A percentile compares a stretch with the other conserved stretches of the same genome.
These are phyloP conservation scores for Pipistrellus pygmaeus DNA, from an alignment of 2,797 vertebrate species.

Conservation along the genomic window DNA sequence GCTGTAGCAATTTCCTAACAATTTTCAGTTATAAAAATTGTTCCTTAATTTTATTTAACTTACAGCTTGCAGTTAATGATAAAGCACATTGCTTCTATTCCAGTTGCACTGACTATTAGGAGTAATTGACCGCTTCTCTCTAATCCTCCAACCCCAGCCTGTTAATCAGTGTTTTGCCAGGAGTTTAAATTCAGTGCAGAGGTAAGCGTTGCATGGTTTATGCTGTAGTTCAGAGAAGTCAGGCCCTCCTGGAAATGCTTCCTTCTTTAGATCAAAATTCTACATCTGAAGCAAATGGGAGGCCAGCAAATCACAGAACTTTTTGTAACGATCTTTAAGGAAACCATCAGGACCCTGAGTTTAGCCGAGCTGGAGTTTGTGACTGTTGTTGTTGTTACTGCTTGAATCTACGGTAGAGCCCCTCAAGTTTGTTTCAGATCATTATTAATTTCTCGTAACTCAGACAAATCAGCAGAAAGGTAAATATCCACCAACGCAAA, in stretches of 20 bases:
- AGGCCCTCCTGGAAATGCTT: constrained; percentile 56
- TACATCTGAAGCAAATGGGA: constrained; percentile 67
- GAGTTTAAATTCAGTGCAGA: constrained; percentile 61
- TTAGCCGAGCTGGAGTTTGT: constrained; percentile 16
- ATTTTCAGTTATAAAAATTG: constrained; percentile 43
- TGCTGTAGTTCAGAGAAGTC: constrained; percentile 29
- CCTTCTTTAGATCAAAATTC: constrained; percentile 70
- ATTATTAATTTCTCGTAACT: constrained; percentile 68
- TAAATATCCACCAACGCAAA: constrained; percentile 55
- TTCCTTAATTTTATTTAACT: constrained; percentile 40
- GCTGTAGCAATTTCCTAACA: background rate
- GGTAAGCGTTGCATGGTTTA: background rate
- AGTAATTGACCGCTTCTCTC: constrained; percentile 14
- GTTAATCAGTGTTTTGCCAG: constrained; percentile 34
- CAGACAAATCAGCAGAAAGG: constrained; percentile 61
- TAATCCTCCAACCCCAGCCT: background rate
- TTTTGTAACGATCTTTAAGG: constrained; percentile 70
- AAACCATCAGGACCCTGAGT: constrained; percentile 34
- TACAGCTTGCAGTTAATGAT: constrained; percentile 39
- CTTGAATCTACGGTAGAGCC: background rate
- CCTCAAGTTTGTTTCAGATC: constrained; percentile 59
- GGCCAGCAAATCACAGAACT: constrained; percentile 63
- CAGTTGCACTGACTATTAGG: background rate
- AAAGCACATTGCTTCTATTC: constrained; percentile 14
- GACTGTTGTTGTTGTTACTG: background rate